Base-by-base conservation (phyloP, 2,888 invertebrate genomes). In the Drosophila nr. perissopoda region DNA sequence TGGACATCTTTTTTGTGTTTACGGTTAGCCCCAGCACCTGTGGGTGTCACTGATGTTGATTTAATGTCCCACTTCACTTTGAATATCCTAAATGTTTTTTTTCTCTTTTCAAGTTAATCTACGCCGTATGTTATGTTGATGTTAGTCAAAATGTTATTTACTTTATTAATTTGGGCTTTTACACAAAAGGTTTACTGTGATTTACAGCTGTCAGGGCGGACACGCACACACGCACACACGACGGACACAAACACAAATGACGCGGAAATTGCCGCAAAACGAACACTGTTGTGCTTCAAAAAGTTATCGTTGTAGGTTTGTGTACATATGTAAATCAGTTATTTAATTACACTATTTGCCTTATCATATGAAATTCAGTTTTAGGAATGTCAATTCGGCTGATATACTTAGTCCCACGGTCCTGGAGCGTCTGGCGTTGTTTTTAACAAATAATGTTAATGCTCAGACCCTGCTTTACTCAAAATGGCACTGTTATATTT, bases 1-100 rank as follows among this genome's bases (percentile, higher is more conserved):
- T 96, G 89, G 97, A 97, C 97, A 97, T 97, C 16, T 74, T 78
- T 16, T 11, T 38, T 25, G 16, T 16, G n/a, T 54, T 53, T 52
- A 18, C 38, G 57, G 40, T 27, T 42, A 46, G 16, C 16, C 16
- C 25, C 51, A 56, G 59, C 56, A 74, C 75, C 70, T 70, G 74
- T 75, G 33, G 75, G 60, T 60, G 70, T 61, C 49, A 58, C 40
- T 63, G 64, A 48, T 61, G 53, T 56, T 51, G 29, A 42, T 59
- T 58, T 52, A 77, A 56, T 54, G 48, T 74, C 65, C 64, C 53
- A 34, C 18, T 31, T 59, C 48, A 25, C 33, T 29, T 51, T 58
- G 46, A 54, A 57, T 48, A 21, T 34, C 29, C 25, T 16, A 11
- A 21, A 46, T 42, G 16, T 29, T 34, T 13, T n/a, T 51, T 40